Percentiles rank a stretch among this genome's conserved stretches.
Conservation (phyloP, 2,797 vertebrate genomes). For the Hippopotamyrus pictus region DNA sequence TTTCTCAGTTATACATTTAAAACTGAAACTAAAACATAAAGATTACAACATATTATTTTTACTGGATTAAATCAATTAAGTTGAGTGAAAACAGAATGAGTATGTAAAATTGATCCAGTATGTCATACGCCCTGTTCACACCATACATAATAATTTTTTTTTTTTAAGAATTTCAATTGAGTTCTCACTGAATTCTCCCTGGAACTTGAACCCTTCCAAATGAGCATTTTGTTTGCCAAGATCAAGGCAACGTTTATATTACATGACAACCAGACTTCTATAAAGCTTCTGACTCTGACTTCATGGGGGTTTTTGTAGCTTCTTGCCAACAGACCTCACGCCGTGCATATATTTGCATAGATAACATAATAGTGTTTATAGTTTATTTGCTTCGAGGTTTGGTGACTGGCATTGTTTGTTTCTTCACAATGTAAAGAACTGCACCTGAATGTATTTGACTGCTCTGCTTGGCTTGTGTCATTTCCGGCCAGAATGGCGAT, state of each 20-base stretch:
- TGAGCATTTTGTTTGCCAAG: conserved; percentile 20
- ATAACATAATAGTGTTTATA: conserved; percentile 3
- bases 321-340: conserved; percentile 6
- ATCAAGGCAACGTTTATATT: conserved; percentile 18
- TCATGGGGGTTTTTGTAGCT: not conserved
- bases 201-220: conserved; percentile 11
- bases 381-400: not conserved
- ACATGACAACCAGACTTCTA: conserved; percentile 12
- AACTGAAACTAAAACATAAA: not conserved
- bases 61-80: conserved; percentile 9
- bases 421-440: not conserved
- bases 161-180: conserved; percentile 12
- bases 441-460: not conserved
- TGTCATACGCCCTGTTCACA: not conserved
- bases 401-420: not conserved
- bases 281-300: not conserved
- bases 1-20: not conserved
- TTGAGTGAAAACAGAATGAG: not conserved
- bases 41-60: not conserved
- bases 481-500: not conserved
- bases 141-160: conserved; percentile 7
- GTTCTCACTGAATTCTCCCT: conserved; percentile 10
- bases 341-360: conserved; percentile 12
- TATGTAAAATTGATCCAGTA: conserved; percentile 12
- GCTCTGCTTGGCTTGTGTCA: not conserved